Base-by-base conservation (phyloP, 2,888 invertebrate genomes). In the Ennomos erosarius region DNA sequence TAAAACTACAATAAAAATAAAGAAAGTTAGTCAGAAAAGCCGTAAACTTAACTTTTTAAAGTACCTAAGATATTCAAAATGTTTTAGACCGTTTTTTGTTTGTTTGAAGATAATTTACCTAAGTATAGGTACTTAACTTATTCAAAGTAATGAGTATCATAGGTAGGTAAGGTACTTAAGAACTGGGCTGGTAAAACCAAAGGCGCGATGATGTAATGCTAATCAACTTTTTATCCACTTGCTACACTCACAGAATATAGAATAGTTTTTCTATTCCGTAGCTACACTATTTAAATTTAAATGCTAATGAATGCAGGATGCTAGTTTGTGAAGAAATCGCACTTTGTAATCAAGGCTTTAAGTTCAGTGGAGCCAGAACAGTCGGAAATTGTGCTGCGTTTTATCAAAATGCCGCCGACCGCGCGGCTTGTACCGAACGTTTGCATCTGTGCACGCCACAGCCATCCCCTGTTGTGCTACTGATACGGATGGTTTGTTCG, bases 311-410 rank as follows among this genome's bases (percentile, higher is more conserved):
- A 57, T 40, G 16, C 35, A 36, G 37, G 36, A 5, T 9, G 16
- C 36, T 26, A 53, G 43, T 57, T 57, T 37, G 46, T 44, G 52
- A 58, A 58, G 52, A 58, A 58, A 43, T 57, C 10, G 40, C 51
- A 33, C 13, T 65, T 59, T 55, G 59, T 67, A 65, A 69, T 63
- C 65, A 66, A 56, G 49, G 58, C 59, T 57, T 39, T 45, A 33
- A 37, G 38, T 42, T 36, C 40, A 49, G 68, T 51, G 65, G 68
- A 64, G 65, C 68, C 71, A 64, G 73, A 76, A 71, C 74, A 75
- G 63, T 69, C 78, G 85, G 85, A 87, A 86, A 86, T 85, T 84
- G 81, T 81, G 81, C 76, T 79, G 71, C 80, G 83, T 84, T 87
- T 82, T 86, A 87, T 88, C 85, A 84, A 84, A 87, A 83, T 76